A percentile compares a stretch with the other conserved stretches of the same genome.
Conservation (phyloP, 2,888 invertebrate species). For the Troglohyphantes excavatus region DNA sequence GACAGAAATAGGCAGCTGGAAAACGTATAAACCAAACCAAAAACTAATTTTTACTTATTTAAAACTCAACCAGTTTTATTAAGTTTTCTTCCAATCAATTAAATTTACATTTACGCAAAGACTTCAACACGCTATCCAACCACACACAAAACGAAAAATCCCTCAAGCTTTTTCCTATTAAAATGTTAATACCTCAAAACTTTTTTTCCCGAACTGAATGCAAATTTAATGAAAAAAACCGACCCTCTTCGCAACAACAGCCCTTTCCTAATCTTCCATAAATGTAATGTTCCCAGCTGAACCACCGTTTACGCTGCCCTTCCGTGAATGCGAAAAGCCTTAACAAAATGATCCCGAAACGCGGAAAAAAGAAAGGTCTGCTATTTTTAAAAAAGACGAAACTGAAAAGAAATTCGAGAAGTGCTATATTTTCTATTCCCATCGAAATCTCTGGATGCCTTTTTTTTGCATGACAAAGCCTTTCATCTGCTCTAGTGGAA, state of each 20-base stretch:
- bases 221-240: background rate
- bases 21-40: too few relatives aligned
- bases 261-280: background rate
- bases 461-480: constrained; percentile 39
- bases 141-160: background rate
- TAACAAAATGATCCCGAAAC: background rate
- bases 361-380: background rate
- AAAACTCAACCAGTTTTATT: background rate
- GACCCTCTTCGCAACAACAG: background rate
- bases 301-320: background rate
- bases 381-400: background rate
- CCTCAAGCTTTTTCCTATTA: background rate
- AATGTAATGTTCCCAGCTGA: background rate
- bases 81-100: background rate
- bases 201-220: background rate
- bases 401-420: constrained; percentile 9
- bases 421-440: background rate
- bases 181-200: constrained; percentile 25
- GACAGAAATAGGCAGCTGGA: too few relatives aligned
- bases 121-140: background rate
- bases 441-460: background rate
- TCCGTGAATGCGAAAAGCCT: constrained; percentile 23
- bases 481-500: background rate
- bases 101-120: background rate
- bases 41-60: too few relatives aligned